Conservation (phyloP, 2,113 vertebrate species). For the Chrysochloris asiatica region DNA sequence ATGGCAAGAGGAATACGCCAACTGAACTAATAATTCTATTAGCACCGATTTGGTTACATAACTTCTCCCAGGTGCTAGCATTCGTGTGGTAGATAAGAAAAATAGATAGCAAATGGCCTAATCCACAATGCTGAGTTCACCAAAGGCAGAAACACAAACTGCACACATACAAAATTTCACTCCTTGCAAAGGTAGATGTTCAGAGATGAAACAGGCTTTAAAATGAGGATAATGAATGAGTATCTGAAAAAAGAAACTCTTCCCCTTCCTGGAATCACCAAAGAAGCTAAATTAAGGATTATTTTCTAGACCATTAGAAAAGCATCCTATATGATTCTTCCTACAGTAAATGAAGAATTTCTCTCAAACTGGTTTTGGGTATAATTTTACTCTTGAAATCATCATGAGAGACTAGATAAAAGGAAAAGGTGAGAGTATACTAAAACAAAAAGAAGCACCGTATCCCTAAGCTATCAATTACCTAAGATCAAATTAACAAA, state of each 20-base stretch:
- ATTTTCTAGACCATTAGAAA: constrained; percentile 33
- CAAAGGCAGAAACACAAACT: constrained; percentile 19
- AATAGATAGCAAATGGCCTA: neutral
- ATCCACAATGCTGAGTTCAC: neutral
- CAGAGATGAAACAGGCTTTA: constrained; percentile 10
- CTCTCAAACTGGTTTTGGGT: constrained; percentile 14
- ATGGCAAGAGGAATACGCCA: constrained; percentile 38
- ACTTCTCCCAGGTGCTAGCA: neutral
- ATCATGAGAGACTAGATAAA: neutral
- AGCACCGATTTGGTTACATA: constrained; percentile 35
- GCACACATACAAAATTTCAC: neutral
- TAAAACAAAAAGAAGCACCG: neutral
- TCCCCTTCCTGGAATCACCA: neutral
- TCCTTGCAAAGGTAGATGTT: constrained; percentile 29
- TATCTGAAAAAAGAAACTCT: constrained; percentile 6
- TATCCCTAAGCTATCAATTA: neutral
- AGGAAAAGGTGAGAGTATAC: neutral
- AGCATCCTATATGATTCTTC: neutral
- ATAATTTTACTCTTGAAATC: constrained; percentile 31
- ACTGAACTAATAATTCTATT: constrained; percentile 16
- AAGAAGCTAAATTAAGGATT: neutral
- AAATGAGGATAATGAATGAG: neutral
- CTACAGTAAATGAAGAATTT: neutral
- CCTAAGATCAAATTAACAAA: constrained; percentile 27
- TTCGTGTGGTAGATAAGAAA: neutral